Evolutionary conservation across 2,113 vertebrate genomes (phyloP), one percentile per base, ranked within the genome.

Genomic region (Ciconia maguari): DNA sequence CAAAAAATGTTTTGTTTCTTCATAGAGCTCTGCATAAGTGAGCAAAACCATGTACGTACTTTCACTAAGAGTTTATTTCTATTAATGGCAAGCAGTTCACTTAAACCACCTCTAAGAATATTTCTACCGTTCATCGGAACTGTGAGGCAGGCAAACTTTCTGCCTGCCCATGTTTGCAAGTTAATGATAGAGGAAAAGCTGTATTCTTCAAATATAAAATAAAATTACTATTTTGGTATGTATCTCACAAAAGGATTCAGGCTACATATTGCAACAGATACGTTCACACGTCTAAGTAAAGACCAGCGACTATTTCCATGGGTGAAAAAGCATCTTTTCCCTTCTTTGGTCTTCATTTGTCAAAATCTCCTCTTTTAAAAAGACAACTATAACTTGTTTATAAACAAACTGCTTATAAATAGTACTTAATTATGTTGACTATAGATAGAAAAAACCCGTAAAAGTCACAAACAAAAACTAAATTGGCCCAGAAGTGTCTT

Each of bases 361-460:
- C n/a, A 71, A 90, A 62, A 64, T 24, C 22, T 49, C 21, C 21
- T 80, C 27, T 57, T 86, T 66, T 29, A 17, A 36, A 77, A 76
- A 44, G 1, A 16, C 12, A 42, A 19, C 4, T 44, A 55, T 6
- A 65, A 36, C 18, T 38, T 81, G 18, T 19, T 76, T 25, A 60
- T 55, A 62, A 34, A 60, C 34, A 60, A 82, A 69, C 6, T 55
- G 30, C 36, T 48, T 24, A 52, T 4, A 65, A 71, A 26, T 1
- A n/a, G 5, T 5, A 36, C 27, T 76, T 75, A 42, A 61, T 30
- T 51, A 21, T 4, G 7, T 9, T 27, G 8, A 38, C 38, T 46
- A 52, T 2, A 61, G 27, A 62, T 1, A 3, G 1, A 34, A 11
- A 1, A 16, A 25, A 27, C 25, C 1, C 3, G 3, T 16, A 6